phyloP scores from a whole-genome alignment of 2,113 vertebrate species.

The Toxotes chatareus region DNA sequence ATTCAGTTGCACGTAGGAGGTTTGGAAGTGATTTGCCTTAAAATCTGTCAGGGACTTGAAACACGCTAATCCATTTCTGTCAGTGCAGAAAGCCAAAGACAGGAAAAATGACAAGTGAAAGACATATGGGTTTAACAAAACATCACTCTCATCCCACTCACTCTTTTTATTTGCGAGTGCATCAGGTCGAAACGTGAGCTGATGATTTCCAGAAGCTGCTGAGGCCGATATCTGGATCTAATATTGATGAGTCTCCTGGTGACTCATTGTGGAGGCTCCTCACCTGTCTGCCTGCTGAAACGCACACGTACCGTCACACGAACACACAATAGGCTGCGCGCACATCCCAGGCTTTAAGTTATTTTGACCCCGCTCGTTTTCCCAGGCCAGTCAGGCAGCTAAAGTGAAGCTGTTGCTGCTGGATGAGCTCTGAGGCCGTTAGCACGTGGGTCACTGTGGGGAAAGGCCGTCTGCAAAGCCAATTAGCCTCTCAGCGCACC shows the following conservation, averaged over 20 bases:
- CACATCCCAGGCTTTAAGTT: slow-evolving; percentile 1
- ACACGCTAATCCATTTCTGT: slow-evolving; percentile 51
- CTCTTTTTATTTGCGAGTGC: slow-evolving; percentile 8
- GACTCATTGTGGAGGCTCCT: slow-evolving; percentile 49
- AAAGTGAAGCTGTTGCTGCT: slow-evolving; percentile 56
- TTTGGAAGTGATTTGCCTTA: slow-evolving; percentile 45
- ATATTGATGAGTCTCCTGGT: slow-evolving; percentile 19
- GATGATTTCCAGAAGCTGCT: slow-evolving; percentile 59
- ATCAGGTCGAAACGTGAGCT: slow-evolving; percentile 47
- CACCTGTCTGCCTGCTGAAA: slow-evolving; percentile 56
- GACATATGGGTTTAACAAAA: slow-evolving; percentile 44
- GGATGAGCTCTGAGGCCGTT: slow-evolving; percentile 46
- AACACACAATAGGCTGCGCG: background rate
- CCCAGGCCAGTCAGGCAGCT: slow-evolving; percentile 16
- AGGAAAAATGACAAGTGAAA: slow-evolving; percentile 48
- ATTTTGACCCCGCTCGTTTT: slow-evolving; percentile 53
- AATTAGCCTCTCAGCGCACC: slow-evolving; percentile 74
- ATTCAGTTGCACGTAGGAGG: slow-evolving; percentile 69
- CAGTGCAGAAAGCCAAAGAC: slow-evolving; percentile 29
- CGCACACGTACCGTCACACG: slow-evolving; percentile 22
- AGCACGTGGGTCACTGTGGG: slow-evolving; percentile 65
- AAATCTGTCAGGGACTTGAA: slow-evolving; percentile 53
- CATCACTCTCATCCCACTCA: slow-evolving; percentile 48
- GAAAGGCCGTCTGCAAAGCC: slow-evolving; percentile 80
- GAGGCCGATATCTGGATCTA: slow-evolving; percentile 44